phyloP scores from a whole-genome alignment of 2,797 vertebrate genomes.

The Cossypha caffra region DNA sequence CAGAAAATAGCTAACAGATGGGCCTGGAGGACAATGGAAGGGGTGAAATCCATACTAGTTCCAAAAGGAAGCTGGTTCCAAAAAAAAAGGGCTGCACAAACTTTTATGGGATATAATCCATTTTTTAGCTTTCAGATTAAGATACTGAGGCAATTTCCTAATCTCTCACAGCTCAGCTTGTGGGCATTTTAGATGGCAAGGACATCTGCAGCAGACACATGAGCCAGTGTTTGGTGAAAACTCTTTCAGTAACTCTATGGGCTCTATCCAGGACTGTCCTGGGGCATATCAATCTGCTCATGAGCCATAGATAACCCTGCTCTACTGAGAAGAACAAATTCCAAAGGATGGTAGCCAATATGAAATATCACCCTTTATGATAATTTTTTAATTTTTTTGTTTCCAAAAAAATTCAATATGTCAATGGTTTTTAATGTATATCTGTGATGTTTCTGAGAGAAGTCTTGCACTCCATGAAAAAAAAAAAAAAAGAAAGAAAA shows the following conservation, averaged over 20 bases:
- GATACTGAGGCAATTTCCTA: not conserved
- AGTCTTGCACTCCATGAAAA: not conserved
- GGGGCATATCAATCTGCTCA: not conserved
- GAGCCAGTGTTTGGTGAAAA: not conserved
- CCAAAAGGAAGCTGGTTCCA: not conserved
- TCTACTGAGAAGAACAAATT: not conserved
- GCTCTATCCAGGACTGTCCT: not conserved
- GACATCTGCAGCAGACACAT: not conserved
- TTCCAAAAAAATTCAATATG: not conserved
- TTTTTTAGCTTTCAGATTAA: not conserved
- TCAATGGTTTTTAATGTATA: not conserved
- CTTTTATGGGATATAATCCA: not conserved
- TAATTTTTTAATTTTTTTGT: not conserved
- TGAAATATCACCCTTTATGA: not conserved
- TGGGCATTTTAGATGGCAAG: not conserved
- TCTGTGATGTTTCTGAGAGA: not conserved
- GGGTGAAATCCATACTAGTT: not conserved
- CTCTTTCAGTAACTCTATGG: not conserved
- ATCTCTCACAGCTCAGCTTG: not conserved
- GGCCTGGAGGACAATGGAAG: not conserved
- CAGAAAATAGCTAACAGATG: slow-evolving; percentile 8
- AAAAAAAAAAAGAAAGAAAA: not conserved
- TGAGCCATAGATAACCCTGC: not conserved
- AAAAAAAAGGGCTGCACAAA: not conserved
- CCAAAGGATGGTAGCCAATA: not conserved